Evolutionary conservation across 2,113 vertebrate genomes (phyloP), one percentile per base, ranked within the genome.

Genomic region (Fregata magnificens): DNA sequence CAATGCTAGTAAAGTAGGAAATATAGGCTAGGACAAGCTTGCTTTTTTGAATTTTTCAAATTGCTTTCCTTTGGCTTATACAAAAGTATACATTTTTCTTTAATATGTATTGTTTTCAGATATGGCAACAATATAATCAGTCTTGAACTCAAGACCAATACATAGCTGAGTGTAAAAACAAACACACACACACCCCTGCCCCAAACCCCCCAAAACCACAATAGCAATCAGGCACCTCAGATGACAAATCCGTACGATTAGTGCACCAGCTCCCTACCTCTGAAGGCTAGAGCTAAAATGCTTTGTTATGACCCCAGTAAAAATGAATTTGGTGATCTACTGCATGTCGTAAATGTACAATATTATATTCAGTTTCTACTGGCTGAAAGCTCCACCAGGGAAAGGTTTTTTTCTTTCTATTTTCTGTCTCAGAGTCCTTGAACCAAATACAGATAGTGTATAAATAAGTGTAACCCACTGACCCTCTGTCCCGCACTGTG

Each of bases 381-480:
- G 69, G 24, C 88, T 86, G 72, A 82, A 88, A 97, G 32, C 77
- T 53, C 61, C 69, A 72, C 56, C 49, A 76, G 77, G 44, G 28
- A 94, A 93, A 89, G 19, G 3, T 9, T 92, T 88, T 91, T 91
- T 92, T 74, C 74, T 91, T 92, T 93, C 59, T 90, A 38, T 89
- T 84, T 86, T 82, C 53, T 95, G 4, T 90, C 47, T 87, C 32
- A 88, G 52, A 96, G 88, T 95, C 95, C 95, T 97, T 96, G 97
- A 97, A 96, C 93, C 93, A 95, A 94, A 95, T 97, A 86, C 65
- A 93, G 83, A 65, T 69, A 69, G 73, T 85, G 42, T 95, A 95
- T 97, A 96, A 95, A 95, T 95, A 96, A 91, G 53, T 69, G 70
- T 95, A 96, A 97, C 94, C 88, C 83, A 91, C 78, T 97, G 95